Base-by-base conservation (phyloP, 2,113 vertebrate genomes). In the Oncorhynchus mykiss region DNA sequence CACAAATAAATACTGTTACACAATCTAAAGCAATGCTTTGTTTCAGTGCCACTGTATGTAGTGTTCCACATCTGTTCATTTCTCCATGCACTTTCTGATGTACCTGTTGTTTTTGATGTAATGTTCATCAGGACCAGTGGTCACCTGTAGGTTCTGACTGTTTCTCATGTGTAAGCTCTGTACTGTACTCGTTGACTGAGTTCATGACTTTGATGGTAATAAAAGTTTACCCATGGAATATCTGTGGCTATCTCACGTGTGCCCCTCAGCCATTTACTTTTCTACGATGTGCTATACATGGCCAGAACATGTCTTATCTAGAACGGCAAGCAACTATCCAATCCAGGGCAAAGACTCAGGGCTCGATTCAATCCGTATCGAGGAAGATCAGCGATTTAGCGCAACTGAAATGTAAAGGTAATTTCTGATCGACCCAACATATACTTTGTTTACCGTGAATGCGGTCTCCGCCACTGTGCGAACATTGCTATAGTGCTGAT, bases 191-290 rank as follows among this genome's bases (percentile, higher is more conserved):
- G 72, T 89, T 88, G 79, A 92, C 81, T 79, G 78, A 90, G 78
- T 90, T 89, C 75, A 91, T 89, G 84, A 89, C 84, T 90, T 91
- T 89, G 84, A 91, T 91, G 90, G 88, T 91, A 93, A 92, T 93
- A 94, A 93, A 70, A 77, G 67, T 86, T 82, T 22, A 85, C 8
- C 62, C 14, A 48, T 87, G 73, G 48, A 70, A 74, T 29, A 5
- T 12, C 59, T 71, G 14, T 64, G 5, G 20, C 34, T 16, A 16
- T 67, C 60, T 78, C 22, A 78, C 12, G 14, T 62, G 85, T 84
- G 81, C 24, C 29, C 1, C 13, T 67, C 22, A 66, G 13, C 8
- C 8, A 27, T 64, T 22, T 64, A 22, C 11, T 25, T 66, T 25
- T 13, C 51, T 8, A 62, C n/a, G 4, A 16, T 22, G n/a, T n/a